Evolutionary conservation across 2,113 vertebrate species (phyloP).

Genomic region (Sebastes fasciatus): DNA sequence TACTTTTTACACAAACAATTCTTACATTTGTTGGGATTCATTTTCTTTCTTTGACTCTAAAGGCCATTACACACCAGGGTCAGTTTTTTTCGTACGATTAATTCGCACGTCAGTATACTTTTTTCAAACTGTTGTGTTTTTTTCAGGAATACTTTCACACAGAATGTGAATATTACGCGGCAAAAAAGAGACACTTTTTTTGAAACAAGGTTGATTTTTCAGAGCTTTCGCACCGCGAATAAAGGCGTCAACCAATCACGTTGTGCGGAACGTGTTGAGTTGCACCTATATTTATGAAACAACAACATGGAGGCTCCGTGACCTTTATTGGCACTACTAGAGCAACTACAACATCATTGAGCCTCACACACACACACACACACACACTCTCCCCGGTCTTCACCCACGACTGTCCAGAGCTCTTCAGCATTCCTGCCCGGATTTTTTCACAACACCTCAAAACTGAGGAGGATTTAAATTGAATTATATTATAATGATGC

Average conservation of each 20-base stretch:
- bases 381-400: not conserved
- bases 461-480: not conserved
- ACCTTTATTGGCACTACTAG: not conserved
- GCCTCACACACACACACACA: not conserved
- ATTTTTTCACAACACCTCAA: not conserved
- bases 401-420: not conserved
- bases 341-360: not conserved
- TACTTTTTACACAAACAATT: not conserved
- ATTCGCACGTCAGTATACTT: too few relatives aligned
- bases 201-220: too few relatives aligned
- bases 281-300: too few relatives aligned
- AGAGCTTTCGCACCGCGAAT: too few relatives aligned
- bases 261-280: too few relatives aligned
- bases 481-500: not conserved
- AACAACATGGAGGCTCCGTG: not conserved
- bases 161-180: too few relatives aligned
- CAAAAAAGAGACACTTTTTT: too few relatives aligned
- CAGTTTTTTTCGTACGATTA: too few relatives aligned
- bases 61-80: too few relatives aligned
- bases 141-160: too few relatives aligned
- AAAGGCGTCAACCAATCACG: too few relatives aligned
- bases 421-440: not conserved
- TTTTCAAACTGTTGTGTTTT: too few relatives aligned
- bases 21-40: not conserved
- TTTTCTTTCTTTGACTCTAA: not conserved